Percentiles rank a stretch among this genome's conserved stretches.
These are phyloP conservation scores for Callipepla californica DNA, from an alignment of 2,113 vertebrate species.

Conservation along the genomic window DNA sequence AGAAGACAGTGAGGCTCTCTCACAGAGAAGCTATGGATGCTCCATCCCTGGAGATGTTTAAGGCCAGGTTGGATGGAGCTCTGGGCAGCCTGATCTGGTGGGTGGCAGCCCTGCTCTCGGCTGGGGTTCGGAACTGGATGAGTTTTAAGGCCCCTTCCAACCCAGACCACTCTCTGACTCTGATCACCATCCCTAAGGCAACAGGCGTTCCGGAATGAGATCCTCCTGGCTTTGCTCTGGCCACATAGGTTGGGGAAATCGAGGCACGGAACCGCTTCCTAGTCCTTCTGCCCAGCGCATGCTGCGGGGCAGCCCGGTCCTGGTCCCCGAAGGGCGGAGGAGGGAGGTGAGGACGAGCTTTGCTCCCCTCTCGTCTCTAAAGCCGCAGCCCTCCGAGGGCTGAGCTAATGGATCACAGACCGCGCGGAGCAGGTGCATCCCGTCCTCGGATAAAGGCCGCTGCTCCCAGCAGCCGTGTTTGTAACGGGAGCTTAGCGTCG, in stretches of 20 bases:
- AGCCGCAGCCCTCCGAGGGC: neutral
- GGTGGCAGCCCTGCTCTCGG: neutral
- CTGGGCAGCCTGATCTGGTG: neutral
- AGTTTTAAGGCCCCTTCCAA: neutral
- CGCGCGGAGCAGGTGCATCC: conserved; percentile 59
- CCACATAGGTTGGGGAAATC: neutral
- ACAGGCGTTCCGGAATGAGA: neutral
- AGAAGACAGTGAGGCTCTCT: neutral
- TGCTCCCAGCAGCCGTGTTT: conserved; percentile 64
- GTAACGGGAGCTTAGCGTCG: conserved; percentile 39
- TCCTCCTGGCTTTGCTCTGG: neutral
- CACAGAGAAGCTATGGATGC: neutral
- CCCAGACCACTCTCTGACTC: neutral
- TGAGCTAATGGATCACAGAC: conserved; percentile 63
- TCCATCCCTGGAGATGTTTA: neutral
- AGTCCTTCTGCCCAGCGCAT: neutral
- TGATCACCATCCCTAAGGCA: neutral
- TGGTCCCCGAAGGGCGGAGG: neutral
- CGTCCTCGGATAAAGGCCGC: conserved; percentile 47
- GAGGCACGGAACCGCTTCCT: neutral
- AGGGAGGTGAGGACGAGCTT: neutral
- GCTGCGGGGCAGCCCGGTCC: neutral
- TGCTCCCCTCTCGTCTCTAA: neutral
- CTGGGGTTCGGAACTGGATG: too few relatives aligned
- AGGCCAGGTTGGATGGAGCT: neutral